These are phyloP conservation scores for Antrozous pallidus DNA, from an alignment of 2,797 vertebrate species.

Conservation along the genomic window DNA sequence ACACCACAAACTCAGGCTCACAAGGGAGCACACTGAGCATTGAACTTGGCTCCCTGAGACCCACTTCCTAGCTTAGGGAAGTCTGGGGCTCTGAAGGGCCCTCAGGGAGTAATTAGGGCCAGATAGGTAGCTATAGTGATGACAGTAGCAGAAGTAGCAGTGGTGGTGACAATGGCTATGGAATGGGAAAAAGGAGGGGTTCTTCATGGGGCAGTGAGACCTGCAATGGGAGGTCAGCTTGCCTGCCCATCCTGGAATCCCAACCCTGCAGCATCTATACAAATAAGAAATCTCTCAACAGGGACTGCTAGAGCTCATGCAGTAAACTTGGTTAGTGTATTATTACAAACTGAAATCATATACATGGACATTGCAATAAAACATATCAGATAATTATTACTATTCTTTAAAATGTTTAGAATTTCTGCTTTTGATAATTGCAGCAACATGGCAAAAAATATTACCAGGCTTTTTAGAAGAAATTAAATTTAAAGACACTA, in stretches of 20 bases:
- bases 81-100: neutral
- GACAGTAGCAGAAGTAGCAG: neutral
- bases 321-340: neutral
- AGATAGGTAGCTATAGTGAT: neutral
- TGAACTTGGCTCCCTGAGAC: neutral
- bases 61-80: neutral
- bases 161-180: neutral
- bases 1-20: neutral
- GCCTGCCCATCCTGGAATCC: neutral
- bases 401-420: slow-evolving; percentile 24
- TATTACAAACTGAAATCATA: slow-evolving; percentile 3
- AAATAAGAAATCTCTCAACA: neutral
- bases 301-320: neutral
- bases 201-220: neutral
- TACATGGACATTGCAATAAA: neutral
- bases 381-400: neutral
- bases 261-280: neutral
- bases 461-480: neutral
- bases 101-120: neutral
- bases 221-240: neutral
- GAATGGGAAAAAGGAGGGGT: neutral
- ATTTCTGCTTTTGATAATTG: slow-evolving; percentile 29
- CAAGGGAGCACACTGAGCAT: neutral
- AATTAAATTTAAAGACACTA: slow-evolving; percentile 27
- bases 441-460: slow-evolving; percentile 20